Conservation (phyloP, 2,888 invertebrate genomes). For the Synergus gifuensis region DNA sequence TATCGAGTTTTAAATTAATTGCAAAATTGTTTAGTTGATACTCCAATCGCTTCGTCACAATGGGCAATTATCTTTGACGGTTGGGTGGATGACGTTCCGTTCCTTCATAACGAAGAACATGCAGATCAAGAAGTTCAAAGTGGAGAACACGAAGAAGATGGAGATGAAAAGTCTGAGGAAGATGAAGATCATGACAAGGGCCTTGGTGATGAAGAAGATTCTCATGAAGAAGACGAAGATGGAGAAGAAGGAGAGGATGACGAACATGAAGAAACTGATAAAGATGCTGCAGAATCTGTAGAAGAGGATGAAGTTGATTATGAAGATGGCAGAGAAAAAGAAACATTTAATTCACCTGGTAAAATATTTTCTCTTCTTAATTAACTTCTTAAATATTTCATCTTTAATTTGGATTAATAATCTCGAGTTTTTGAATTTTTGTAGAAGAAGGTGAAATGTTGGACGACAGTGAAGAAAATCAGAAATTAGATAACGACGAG, state of each 20-base stretch:
- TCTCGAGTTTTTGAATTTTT: slow-evolving; percentile 37
- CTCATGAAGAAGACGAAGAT: slow-evolving; percentile 63
- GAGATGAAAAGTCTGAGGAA: slow-evolving; percentile 74
- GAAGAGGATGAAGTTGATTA: slow-evolving; percentile 71
- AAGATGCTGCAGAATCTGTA: slow-evolving; percentile 69
- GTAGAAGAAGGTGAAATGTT: slow-evolving; percentile 60
- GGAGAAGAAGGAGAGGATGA: slow-evolving; percentile 77
- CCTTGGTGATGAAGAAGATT: slow-evolving; percentile 58
- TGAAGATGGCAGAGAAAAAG: slow-evolving; percentile 60
- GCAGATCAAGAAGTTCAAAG: slow-evolving; percentile 65
- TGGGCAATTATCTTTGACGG: slow-evolving; percentile 89
- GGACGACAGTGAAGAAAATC: slow-evolving; percentile 58
- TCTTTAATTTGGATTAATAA: background rate
- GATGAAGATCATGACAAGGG: slow-evolving; percentile 79
- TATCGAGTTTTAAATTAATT: background rate
- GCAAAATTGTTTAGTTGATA: slow-evolving; percentile 78
- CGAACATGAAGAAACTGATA: slow-evolving; percentile 72
- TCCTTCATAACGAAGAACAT: slow-evolving; percentile 69
- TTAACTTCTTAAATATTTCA: background rate
- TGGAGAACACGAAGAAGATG: slow-evolving; percentile 58
- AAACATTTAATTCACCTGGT: slow-evolving; percentile 29
- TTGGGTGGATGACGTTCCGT: slow-evolving; percentile 84
- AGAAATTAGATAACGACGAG: slow-evolving; percentile 54
- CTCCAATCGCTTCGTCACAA: slow-evolving; percentile 82
- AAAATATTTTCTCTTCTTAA: background rate